Percentiles rank a stretch among this genome's conserved stretches.
phyloP scores from a whole-genome alignment of 2,888 invertebrate genomes.

The Augochlorella aurata region DNA sequence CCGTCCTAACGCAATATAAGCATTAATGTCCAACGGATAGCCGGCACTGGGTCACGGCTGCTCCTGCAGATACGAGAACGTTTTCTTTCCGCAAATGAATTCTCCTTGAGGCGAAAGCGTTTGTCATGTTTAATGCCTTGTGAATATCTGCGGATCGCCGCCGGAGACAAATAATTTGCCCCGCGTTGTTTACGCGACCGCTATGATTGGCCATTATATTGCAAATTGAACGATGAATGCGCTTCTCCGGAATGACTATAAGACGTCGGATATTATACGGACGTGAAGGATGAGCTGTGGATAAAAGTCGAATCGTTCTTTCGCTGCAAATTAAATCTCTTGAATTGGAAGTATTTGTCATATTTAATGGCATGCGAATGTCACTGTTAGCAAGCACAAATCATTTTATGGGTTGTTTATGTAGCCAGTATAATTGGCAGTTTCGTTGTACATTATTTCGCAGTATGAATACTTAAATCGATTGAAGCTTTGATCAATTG shows the following conservation, averaged over 20 bases:
- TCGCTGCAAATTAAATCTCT: no score
- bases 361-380: background rate
- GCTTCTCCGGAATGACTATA: no score
- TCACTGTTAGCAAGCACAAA: background rate
- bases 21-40: slow-evolving; percentile 67
- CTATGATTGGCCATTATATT: background rate
- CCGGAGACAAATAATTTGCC: background rate
- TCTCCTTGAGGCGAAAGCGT: background rate
- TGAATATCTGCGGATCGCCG: background rate
- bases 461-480: no score
- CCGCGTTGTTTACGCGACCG: background rate
- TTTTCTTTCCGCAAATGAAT: slow-evolving; percentile 11
- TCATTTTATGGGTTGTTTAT: background rate
- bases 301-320: no score
- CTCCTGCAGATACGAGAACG: slow-evolving; percentile 39
- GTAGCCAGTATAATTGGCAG: background rate
- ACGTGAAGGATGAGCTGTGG: background rate
- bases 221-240: background rate
- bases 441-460: background rate
- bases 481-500: no score
- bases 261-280: background rate
- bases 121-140: background rate
- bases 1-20: slow-evolving; percentile 69
- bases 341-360: no score
- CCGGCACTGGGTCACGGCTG: slow-evolving; percentile 58